Evolutionary conservation across 2,888 invertebrate species (phyloP).

Genomic region (Cryptus viduatorius): DNA sequence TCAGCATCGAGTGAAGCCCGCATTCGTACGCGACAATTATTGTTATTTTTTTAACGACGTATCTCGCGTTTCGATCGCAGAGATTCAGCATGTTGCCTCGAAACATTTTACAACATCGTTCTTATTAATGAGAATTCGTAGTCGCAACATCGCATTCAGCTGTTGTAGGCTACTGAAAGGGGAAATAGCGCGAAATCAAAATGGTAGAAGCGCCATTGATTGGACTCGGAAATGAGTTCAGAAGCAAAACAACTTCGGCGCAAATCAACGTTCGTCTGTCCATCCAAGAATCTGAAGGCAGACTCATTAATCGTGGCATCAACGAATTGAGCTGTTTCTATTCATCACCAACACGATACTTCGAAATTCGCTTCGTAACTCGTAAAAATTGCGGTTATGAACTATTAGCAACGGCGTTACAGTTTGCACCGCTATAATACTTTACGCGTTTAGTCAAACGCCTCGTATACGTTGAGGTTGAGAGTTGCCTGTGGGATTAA

Average conservation of each 20-base stretch:
- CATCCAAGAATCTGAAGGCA: constrained; percentile 50
- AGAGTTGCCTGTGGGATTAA: constrained; percentile 46
- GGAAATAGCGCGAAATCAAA: constrained; percentile 3
- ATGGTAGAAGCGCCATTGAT: constrained; percentile 24
- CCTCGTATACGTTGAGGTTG: not conserved
- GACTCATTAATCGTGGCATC: constrained; percentile 62
- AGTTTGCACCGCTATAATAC: constrained; percentile 51
- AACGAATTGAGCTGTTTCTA: constrained; percentile 57
- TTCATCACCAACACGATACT: not conserved
- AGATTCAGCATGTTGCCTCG: not conserved
- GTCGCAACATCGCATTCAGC: not conserved
- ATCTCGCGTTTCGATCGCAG: not conserved
- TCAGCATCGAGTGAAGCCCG: not conserved
- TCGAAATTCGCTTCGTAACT: not conserved
- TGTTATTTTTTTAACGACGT: not conserved
- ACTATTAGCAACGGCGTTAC: constrained; percentile 31
- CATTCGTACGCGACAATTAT: not conserved
- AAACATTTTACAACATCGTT: not conserved
- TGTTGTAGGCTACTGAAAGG: not conserved
- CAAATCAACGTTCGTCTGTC: constrained; percentile 18
- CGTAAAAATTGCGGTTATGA: constrained; percentile 45
- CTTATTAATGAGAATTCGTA: constrained; percentile 10
- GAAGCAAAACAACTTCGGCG: constrained; percentile 42
- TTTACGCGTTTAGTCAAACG: constrained; percentile 37
- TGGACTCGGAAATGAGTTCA: constrained; percentile 47